Conservation (phyloP, 2,888 invertebrate species). For the Eulithis prunata region DNA sequence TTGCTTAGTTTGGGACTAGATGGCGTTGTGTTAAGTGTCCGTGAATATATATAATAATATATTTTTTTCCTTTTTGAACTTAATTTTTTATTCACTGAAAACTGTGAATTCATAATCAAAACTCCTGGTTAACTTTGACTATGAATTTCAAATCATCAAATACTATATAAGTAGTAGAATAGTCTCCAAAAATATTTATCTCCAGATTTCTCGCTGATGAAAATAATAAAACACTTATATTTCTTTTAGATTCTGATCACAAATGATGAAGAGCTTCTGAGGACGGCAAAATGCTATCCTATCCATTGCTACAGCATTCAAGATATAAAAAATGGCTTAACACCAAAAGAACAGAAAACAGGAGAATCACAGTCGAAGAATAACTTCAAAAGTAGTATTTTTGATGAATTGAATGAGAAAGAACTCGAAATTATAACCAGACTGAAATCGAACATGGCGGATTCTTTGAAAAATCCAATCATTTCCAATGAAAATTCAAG, state of each 20-base stretch:
- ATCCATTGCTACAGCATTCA: slow-evolving; percentile 47
- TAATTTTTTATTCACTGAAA: no score
- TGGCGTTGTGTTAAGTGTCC: no score
- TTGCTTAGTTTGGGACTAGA: no score
- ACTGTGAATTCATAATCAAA: no score
- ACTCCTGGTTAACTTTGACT: no score
- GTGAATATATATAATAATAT: no score
- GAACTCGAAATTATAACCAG: slow-evolving; percentile 14
- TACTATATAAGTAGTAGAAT: no score
- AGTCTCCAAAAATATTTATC: no score
- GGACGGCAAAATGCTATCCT: slow-evolving; percentile 42
- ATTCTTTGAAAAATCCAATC: background rate
- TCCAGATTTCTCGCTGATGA: no score
- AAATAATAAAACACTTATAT: background rate
- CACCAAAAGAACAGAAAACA: slow-evolving; percentile 27
- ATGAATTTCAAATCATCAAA: no score
- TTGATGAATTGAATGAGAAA: slow-evolving; percentile 12
- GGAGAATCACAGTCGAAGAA: slow-evolving; percentile 1
- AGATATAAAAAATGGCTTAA: slow-evolving; percentile 47
- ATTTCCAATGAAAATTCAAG: slow-evolving; percentile 4
- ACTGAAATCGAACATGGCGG: background rate
- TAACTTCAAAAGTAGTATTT: background rate
- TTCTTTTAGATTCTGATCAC: slow-evolving; percentile 55
- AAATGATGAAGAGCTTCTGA: slow-evolving; percentile 46
- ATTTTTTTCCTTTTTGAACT: no score